Percentiles rank a stretch among this genome's conserved stretches.
These are phyloP conservation scores for Orchestes rusci DNA, from an alignment of 2,888 invertebrate species.

Conservation along the genomic window DNA sequence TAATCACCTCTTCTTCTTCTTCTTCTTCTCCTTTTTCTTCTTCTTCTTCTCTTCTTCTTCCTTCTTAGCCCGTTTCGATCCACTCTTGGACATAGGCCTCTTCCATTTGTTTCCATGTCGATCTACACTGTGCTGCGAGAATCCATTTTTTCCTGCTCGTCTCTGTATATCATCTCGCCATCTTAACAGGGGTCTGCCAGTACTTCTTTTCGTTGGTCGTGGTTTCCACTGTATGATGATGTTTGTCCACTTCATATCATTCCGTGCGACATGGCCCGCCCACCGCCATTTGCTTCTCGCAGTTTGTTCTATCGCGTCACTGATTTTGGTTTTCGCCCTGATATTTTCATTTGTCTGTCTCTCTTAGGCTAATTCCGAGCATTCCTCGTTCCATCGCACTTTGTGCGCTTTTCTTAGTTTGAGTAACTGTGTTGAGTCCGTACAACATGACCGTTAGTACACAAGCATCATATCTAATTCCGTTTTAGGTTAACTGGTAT, in stretches of 20 bases:
- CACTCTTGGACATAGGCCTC: too few species aligned
- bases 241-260: neutral
- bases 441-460: neutral
- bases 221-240: conserved; percentile 1
- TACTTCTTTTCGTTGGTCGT: conserved; percentile 1
- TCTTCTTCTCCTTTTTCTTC: too few species aligned
- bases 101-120: too few species aligned
- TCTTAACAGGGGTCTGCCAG: conserved; percentile 1
- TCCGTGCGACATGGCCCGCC: neutral
- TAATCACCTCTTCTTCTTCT: too few species aligned
- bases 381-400: neutral
- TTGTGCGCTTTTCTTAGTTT: neutral
- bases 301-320: neutral
- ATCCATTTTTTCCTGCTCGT: neutral
- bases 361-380: conserved; percentile 1
- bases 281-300: conserved; percentile 2
- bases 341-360: conserved; percentile 1
- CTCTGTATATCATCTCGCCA: too few species aligned
- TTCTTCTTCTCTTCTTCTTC: too few species aligned
- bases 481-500: neutral
- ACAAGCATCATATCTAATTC: neutral
- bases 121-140: conserved; percentile 1
- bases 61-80: neutral
- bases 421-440: neutral
- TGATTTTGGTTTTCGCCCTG: conserved; percentile 1